Evolutionary conservation across 2,888 invertebrate species (phyloP), one percentile per base, ranked within the genome.

Genomic region (Caenorhabditis panamensis): DNA sequence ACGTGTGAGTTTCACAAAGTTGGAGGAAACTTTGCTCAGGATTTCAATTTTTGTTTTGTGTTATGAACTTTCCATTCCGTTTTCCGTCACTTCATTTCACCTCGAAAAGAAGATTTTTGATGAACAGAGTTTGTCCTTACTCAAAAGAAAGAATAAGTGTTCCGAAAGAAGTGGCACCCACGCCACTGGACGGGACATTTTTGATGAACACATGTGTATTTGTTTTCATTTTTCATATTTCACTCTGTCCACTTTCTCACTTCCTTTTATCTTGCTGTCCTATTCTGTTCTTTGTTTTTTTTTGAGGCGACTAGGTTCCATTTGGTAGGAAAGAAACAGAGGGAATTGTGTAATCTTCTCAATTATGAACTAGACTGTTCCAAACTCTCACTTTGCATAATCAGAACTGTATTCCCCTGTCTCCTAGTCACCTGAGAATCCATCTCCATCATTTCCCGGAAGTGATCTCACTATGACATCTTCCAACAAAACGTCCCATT

Each of bases 1-100:
- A 68, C 67, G 58, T 68, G 67, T 54, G 31, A 47, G 58, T 49
- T 68, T 58, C 24, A 26, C 44, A 41, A n/a, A n/a, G n/a, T n/a
- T n/a, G n/a, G n/a, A 58, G n/a, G 54, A 54, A 44, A 56, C n/a
- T 18, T 20, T 47, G 2, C 18, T 47, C 18, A 18, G 4, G 18
- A 4, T 47, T 47, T 47, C 47, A n/a, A 11, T 41, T 47, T 20
- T 20, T 18, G 9, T 47, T 47, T 47, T 47, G 47, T 47, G 47
- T 47, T 47, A 47, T 47, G 47, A 47, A 20, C 47, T 47, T 47
- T 47, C 18, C 47, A 18, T 47, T 47, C 18, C 18, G 47, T 41
- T 13, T 6, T 31, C n/a, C n/a, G n/a, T n/a, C n/a, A n/a, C 9
- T 31, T 31, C 31, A 31, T 31, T 31, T 31, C 31, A 41, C 13